These are phyloP conservation scores for Pelosia muscerda DNA, from an alignment of 2,888 invertebrate genomes.

Conservation along the genomic window DNA sequence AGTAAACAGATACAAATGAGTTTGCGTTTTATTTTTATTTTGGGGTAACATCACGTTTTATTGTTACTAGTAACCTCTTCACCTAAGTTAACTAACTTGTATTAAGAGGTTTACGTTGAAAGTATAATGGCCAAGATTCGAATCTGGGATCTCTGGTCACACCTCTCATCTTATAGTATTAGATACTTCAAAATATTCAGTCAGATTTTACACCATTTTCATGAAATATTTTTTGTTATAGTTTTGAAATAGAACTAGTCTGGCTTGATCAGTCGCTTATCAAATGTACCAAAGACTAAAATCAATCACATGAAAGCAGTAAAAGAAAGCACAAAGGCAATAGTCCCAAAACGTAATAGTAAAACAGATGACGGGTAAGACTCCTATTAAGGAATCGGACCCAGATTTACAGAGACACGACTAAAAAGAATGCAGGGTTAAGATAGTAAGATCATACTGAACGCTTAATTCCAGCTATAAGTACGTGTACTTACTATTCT, in stretches of 20 bases:
- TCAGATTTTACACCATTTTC: too few relatives aligned
- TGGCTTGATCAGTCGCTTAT: not conserved
- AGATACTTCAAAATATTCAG: too few relatives aligned
- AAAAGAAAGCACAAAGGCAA: not conserved
- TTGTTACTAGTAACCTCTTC: too few relatives aligned
- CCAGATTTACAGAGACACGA: not conserved
- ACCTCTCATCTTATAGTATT: too few relatives aligned
- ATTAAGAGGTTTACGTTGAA: too few relatives aligned
- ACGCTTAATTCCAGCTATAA: not conserved
- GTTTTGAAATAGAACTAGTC: not conserved
- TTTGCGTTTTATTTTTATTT: not conserved
- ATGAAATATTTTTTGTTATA: not conserved
- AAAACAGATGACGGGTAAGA: not conserved
- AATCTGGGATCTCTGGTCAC: too few relatives aligned
- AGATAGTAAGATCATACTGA: not conserved
- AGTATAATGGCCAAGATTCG: too few relatives aligned
- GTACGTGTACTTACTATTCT: too few relatives aligned
- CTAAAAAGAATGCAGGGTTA: not conserved
- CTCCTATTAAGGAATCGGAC: not conserved
- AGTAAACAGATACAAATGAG: not conserved
- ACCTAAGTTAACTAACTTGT: too few relatives aligned
- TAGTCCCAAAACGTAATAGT: not conserved
- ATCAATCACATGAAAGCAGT: slow-evolving; percentile 1
- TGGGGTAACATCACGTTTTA: too few relatives aligned
- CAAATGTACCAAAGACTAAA: not conserved